Conservation (phyloP, 1,140 invertebrate species). For the Diprion similis region DNA sequence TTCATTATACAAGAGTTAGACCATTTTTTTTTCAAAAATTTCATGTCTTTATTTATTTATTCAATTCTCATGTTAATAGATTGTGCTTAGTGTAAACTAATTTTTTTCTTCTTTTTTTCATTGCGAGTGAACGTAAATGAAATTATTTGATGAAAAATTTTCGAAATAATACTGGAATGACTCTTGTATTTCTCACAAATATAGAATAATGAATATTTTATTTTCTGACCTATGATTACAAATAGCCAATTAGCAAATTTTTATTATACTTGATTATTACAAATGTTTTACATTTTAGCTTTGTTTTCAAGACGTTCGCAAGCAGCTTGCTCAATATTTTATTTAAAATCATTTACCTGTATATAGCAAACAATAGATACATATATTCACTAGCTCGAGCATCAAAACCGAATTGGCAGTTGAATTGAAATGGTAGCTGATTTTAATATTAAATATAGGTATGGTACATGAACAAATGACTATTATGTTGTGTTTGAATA, state of each 20-base stretch:
- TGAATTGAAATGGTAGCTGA: too few species aligned
- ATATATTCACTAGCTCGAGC: too few species aligned
- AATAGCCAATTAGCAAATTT: neutral
- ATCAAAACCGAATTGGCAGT: too few species aligned
- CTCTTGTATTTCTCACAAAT: neutral
- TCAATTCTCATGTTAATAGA: neutral
- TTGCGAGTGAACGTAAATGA: too few species aligned
- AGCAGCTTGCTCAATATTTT: neutral
- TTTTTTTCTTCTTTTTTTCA: neutral
- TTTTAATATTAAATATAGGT: too few species aligned
- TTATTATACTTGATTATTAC: neutral
- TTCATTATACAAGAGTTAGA: neutral
- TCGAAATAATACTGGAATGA: too few species aligned
- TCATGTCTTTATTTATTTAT: neutral
- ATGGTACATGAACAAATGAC: too few species aligned
- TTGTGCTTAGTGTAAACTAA: neutral
- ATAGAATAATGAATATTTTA: neutral
- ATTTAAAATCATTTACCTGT: too few species aligned
- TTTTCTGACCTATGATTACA: neutral
- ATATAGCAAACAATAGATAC: too few species aligned
- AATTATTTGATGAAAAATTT: too few species aligned
- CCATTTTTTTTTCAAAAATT: neutral
- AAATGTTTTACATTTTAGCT: neutral
- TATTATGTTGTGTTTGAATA: too few species aligned
- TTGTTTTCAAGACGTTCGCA: conserved; percentile 2